These are phyloP conservation scores for Terebella lapidaria DNA, from an alignment of 2,888 invertebrate species.

Conservation along the genomic window DNA sequence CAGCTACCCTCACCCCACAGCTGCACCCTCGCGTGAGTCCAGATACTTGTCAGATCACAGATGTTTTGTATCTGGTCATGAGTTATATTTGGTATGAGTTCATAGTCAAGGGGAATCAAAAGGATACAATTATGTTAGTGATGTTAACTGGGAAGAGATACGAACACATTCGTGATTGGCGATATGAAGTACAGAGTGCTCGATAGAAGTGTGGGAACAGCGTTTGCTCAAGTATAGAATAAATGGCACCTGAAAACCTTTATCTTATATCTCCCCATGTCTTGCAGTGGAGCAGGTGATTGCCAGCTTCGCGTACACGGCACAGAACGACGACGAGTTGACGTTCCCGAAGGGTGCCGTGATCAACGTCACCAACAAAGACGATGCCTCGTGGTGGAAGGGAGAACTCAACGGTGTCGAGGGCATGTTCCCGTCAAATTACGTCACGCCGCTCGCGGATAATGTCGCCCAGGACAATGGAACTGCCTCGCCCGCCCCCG, in stretches of 20 bases:
- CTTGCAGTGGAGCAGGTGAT: constrained; percentile 68
- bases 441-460: constrained; percentile 59
- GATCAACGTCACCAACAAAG: constrained; percentile 66
- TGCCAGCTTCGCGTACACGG: constrained; percentile 47
- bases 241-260: too few relatives aligned
- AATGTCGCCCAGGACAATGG: not conserved
- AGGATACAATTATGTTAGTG: too few relatives aligned
- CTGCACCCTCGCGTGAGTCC: constrained; percentile 2
- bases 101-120: too few relatives aligned
- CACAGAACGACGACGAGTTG: constrained; percentile 50
- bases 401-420: constrained; percentile 84
- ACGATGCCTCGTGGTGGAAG: constrained; percentile 97
- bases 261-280: not conserved
- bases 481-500: not conserved
- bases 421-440: constrained; percentile 93
- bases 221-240: too few relatives aligned
- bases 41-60: too few relatives aligned
- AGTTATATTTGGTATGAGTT: too few relatives aligned
- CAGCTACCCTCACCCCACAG: constrained; percentile 4
- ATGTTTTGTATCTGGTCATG: too few relatives aligned
- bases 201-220: too few relatives aligned
- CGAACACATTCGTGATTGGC: too few relatives aligned
- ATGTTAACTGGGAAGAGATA: too few relatives aligned
- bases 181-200: too few relatives aligned
- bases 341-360: constrained; percentile 49